Base-by-base conservation (phyloP, 2,113 vertebrate genomes). In the Collichthys lucidus region DNA sequence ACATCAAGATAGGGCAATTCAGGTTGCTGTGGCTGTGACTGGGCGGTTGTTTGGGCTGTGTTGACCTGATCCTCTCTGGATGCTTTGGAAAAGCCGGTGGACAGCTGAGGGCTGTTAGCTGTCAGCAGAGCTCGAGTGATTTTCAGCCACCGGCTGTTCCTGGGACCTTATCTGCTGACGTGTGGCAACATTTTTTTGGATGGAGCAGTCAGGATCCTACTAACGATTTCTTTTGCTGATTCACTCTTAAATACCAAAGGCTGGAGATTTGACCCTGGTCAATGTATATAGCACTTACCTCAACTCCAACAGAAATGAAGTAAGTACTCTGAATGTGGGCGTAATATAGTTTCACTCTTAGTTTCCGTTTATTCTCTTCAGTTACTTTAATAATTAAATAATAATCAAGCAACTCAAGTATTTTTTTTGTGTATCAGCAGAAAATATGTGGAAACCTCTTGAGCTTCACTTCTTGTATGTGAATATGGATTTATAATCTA, bases 301-400 rank as follows among this genome's bases (percentile, higher is more conserved):
- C 91, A 83, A 82, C 88, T 77, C 77, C 90, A 71, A 57, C 75
- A 86, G 88, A 90, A 88, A 94, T 94, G 88, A 94, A 93, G 93
- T 94, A 91, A 94, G 93, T 94, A 71, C 59, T 40, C 4, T 11
- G 35, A 19, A 61, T 49, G 52, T 67, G 29, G 14, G 14, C 5
- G 14, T 50, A 46, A 56, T 72, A 11, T 31, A 31, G 11, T 46
- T 75, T 57, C n/a, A 16, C 15, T 31, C 2, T 4, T 63, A 40
- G 47, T 64, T 35, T 64, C 6, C 35, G 6, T 29, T 73, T 20
- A 52, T 44, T 42, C 4, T 16, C 20, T 53, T 26, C 16, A 29
- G n/a, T 17, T 3, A 56, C 35, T 11, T 57, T 11, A 40, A 19
- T 76, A 1, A 76, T 52, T 61, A 1, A 42, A 14, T 42, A 44